phyloP scores from a whole-genome alignment of 1,140 invertebrate genomes.

The Diplogasteroides magnus region DNA sequence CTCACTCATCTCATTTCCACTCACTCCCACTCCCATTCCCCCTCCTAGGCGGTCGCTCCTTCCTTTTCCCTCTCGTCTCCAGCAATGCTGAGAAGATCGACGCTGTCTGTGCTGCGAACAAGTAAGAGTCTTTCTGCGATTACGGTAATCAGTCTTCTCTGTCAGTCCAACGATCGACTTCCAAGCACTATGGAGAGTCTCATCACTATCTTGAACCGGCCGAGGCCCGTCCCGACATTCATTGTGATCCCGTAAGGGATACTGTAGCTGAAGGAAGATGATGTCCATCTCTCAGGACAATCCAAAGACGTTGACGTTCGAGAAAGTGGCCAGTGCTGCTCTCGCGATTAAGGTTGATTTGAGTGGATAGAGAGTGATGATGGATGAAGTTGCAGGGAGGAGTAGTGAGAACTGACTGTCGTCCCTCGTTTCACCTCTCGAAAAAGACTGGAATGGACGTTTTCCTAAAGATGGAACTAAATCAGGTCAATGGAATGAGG shows the following conservation, averaged over 20 bases:
- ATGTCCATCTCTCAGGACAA: no score
- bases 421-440: slow-evolving; percentile 61
- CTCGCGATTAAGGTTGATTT: not conserved
- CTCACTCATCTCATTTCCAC: not conserved
- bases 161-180: not conserved
- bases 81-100: not conserved
- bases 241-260: not conserved
- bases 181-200: not conserved
- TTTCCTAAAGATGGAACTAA: slow-evolving; percentile 83
- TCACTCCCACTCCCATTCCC: not conserved
- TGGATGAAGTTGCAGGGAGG: slow-evolving; percentile 69
- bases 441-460: slow-evolving; percentile 72
- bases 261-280: no score
- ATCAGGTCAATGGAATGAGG: slow-evolving; percentile 62
- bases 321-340: not conserved
- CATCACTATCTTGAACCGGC: not conserved
- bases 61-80: not conserved
- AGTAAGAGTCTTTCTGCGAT: no score
- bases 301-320: not conserved
- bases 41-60: not conserved
- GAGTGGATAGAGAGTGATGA: not conserved
- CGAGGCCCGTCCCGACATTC: not conserved
- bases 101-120: not conserved
- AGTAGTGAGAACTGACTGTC: slow-evolving; percentile 74
- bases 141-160: not conserved